Evolutionary conservation across 2,888 invertebrate species (phyloP), one percentile per base, ranked within the genome.

Genomic region (Colostygia pectinataria): DNA sequence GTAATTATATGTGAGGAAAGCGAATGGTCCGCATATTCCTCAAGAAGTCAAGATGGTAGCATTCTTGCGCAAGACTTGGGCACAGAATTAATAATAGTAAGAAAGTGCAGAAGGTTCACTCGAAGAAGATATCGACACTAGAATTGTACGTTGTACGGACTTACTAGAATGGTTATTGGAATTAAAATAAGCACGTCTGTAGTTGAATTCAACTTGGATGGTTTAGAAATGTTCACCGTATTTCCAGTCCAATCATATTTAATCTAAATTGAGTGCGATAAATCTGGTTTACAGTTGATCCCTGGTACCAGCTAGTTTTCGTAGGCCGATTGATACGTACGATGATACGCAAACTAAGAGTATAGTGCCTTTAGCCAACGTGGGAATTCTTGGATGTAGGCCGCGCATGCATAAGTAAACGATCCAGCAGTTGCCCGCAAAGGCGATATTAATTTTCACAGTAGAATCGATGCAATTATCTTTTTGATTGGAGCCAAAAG

Each of bases 381-480:
- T 82, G 83, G 76, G 80, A 81, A 83, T 75, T 74, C 65, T 74
- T 43, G 45, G 55, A 70, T 69, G 67, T 61, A 57, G 60, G 62
- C 50, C 61, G 53, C 57, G 65, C 63, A 70, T 75, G 64, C 57
- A 72, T 73, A 72, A 55, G 38, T 47, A 44, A 55, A 46, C 36
- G 23, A 25, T 25, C 41, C 32, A 43, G 43, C 36, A 45, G 47
- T 44, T 46, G 24, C 36, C 38, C 7, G 53, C 36, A 32, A 23
- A 39, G 28, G 27, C 7, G 20, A 34, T 46, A 34, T 40, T 38
- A 33, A 38, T 36, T 42, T 42, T 52, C n/a, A 15, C 31, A 15
- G 18, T 41, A 15, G 24, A 29, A 40, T 9, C 9, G 13, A 31
- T 31, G 31, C 13, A 23, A 40, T 40, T 31, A 9, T 6, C 20